Evolutionary conservation across 2,888 invertebrate species (phyloP), one percentile per base, ranked within the genome.

Genomic region (Diloba caeruleocephala): DNA sequence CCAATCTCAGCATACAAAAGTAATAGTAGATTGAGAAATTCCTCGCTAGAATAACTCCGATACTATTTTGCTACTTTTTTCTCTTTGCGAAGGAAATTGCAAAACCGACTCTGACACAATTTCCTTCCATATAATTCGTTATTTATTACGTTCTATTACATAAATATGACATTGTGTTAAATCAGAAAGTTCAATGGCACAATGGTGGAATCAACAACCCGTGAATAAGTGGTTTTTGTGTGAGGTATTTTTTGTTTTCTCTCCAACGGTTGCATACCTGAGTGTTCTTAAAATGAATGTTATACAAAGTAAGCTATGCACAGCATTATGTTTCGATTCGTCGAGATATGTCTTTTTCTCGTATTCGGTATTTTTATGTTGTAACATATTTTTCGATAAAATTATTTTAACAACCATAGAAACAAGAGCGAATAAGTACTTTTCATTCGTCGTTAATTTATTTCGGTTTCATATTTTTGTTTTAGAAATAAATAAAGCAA

Each of bases 161-260:
- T 60, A 75, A 72, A 70, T 65, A 59, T 73, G 61, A 53, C 74
- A 73, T 75, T 65, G 63, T 73, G 61, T 73, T 69, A 46, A 50
- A 58, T 55, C 58, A 46, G 53, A 67, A 62, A 77, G 66, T 73
- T 73, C 78, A 75, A 77, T 75, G 62, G 71, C 70, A 76, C 45
- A 60, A 61, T 45, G 31, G 38, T 36, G 45, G 32, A 63, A 36
- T 51, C 61, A 42, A 37, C 54, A 49, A 54, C 57, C 58, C 67
- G 67, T 65, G 62, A 62, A 57, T 42, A 21, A 48, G 38, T 31
- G 43, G 56, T 57, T 62, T 58, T 49, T 53, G 49, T 48, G 17
- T 17, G 46, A 43, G 14, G 15, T 57, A 42, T 54, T 57, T 55
- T 56, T 52, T 39, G 37, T 51, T 60, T 51, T 33, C 51, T 33